Conservation (phyloP, 2,888 invertebrate genomes). For the Ctenicera cuprea region DNA sequence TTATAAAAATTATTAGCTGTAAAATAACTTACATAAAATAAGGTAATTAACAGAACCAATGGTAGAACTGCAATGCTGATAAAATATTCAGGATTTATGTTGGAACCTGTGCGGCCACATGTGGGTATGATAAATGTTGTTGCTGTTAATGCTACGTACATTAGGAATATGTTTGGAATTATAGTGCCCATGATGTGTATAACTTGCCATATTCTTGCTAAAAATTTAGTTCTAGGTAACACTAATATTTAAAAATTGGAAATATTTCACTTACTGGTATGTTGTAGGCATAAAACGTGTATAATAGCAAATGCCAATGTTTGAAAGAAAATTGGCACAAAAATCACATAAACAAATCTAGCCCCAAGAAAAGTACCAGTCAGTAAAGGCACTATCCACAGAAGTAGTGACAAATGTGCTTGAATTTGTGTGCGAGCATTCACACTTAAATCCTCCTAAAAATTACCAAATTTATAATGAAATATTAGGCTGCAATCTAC, state of each 20-base stretch:
- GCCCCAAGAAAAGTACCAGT: constrained; percentile 54
- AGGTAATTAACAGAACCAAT: constrained; percentile 69
- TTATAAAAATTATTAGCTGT: no score
- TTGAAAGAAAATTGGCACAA: constrained; percentile 57
- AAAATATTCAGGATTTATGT: constrained; percentile 72
- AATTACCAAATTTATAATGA: constrained; percentile 11
- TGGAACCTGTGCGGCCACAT: constrained; percentile 71
- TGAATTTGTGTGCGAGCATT: constrained; percentile 54
- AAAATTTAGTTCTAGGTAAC: background rate
- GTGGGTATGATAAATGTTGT: constrained; percentile 65
- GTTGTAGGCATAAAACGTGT: constrained; percentile 53
- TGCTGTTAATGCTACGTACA: constrained; percentile 48
- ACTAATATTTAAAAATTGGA: background rate
- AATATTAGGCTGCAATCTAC: no score
- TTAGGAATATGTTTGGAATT: constrained; percentile 52
- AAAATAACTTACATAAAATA: constrained; percentile 67
- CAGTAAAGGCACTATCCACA: constrained; percentile 56
- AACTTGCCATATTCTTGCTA: constrained; percentile 54
- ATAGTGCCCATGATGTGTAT: constrained; percentile 54
- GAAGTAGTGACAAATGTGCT: constrained; percentile 52
- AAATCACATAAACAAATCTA: constrained; percentile 54
- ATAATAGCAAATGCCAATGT: constrained; percentile 51
- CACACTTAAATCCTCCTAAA: constrained; percentile 44
- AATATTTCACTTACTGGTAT: constrained; percentile 48
- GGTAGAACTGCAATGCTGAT: constrained; percentile 69